These are phyloP conservation scores for Pammene aurita DNA, from an alignment of 2,888 invertebrate genomes.

Conservation along the genomic window DNA sequence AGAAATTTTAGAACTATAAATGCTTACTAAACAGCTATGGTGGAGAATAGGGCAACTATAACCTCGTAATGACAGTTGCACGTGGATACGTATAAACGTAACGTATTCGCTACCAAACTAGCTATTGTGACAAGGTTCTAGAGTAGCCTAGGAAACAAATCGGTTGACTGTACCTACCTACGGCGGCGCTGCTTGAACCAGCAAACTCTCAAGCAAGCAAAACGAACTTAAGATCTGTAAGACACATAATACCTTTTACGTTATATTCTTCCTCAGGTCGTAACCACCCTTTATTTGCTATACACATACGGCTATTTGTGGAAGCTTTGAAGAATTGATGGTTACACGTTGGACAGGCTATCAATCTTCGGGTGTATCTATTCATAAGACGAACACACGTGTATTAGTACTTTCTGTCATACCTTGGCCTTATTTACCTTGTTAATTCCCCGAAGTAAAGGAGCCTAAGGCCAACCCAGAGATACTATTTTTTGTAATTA, in stretches of 20 bases:
- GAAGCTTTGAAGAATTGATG: slow-evolving; percentile 8
- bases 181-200: neutral
- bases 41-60: too few species aligned
- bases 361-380: slow-evolving; percentile 11
- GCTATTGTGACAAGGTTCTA: too few species aligned
- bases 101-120: too few species aligned
- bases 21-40: too few species aligned
- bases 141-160: too few species aligned
- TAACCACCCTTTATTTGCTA: neutral
- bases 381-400: neutral
- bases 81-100: too few species aligned
- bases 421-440: neutral
- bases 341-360: slow-evolving; percentile 5
- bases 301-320: neutral
- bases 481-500: too few species aligned
- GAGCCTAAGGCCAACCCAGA: too few species aligned
- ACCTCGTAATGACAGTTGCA: too few species aligned
- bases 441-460: too few species aligned
- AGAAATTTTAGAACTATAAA: too few species aligned
- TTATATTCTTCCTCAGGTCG: neutral
- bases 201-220: neutral
- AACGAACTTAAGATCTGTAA: neutral
- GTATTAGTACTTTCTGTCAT: neutral
- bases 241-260: slow-evolving; percentile 1
- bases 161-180: too few species aligned